Evolutionary conservation across 2,113 vertebrate species (phyloP), one percentile per base, ranked within the genome.

Genomic region (Hippocampus guttulatus): DNA sequence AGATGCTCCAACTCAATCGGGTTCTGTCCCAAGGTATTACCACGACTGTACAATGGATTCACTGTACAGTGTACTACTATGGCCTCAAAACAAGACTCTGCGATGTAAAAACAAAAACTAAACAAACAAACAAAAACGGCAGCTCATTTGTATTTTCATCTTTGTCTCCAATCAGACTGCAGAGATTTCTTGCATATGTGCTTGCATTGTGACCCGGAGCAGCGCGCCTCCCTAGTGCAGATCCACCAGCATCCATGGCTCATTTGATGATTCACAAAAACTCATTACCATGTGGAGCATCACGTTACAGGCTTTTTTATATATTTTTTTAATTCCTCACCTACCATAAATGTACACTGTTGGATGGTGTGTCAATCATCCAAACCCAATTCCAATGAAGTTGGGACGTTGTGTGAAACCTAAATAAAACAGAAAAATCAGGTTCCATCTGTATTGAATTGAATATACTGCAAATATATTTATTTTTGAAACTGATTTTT

Each of bases 231-330:
- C 23, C 64, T 65, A 14, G 64, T 65, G 43, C 64, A 65, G 64
- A 27, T 65, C 43, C 64, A 65, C 43, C 64, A 65, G n/a, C 64
- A 65, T 25, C 64, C 64, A 43, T 65, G 64, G 64, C 64, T 65
- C 64, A 15, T 47, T 47, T 65, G 23, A 65, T 10, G 12, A 3
- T 40, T 9, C 4, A 3, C 38, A 15, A 5, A 12, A 43, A 64
- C 20, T 41, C 3, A 30, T 5, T 8, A 11, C 11, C 3, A 58
- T 2, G 23, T 27, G 55, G 55, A 27, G 11, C 6, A 12, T 58
- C 23, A 15, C 55, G 12, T 23, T 1, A 27, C 14, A 12, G 23
- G 23, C 2, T 10, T 14, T 12, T 25, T 12, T 2, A n/a, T n/a
- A n/a, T n/a, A n/a, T 25, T 12, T 58, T 30, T 55, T 45, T 14